These are phyloP conservation scores for Aepyceros melampus DNA, from an alignment of 2,113 vertebrate species.

Conservation along the genomic window DNA sequence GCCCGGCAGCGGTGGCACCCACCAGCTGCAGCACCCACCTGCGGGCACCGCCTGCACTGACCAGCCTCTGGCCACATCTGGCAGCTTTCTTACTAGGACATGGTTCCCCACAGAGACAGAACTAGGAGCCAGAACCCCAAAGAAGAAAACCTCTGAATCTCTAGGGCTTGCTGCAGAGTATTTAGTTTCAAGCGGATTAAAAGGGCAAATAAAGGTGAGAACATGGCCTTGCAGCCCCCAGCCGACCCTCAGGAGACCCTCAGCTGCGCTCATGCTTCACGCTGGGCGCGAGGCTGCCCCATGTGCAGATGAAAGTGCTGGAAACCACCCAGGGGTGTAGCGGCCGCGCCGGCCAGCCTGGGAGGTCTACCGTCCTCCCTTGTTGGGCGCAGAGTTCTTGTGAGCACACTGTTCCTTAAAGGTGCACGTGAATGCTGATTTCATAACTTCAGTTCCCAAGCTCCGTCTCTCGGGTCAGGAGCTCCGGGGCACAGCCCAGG, in stretches of 20 bases:
- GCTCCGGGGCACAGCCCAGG: not conserved
- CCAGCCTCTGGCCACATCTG: not conserved
- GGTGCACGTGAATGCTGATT: not conserved
- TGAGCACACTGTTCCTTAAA: not conserved
- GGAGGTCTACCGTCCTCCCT: not conserved
- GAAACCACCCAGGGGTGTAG: not conserved
- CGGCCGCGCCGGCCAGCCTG: not conserved
- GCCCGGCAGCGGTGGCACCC: fast-evolving
- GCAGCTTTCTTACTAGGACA: not conserved
- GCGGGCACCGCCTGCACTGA: not conserved
- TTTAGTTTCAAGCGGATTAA: not conserved
- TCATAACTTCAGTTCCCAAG: not conserved
- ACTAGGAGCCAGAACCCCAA: not conserved
- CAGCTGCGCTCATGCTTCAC: not conserved
- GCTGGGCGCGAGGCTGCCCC: not conserved
- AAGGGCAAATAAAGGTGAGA: not conserved
- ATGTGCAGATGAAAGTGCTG: not conserved
- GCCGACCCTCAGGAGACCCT: not conserved
- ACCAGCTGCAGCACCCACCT: not conserved
- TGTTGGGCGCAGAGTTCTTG: not conserved
- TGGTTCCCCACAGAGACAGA: not conserved
- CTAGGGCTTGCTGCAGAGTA: not conserved
- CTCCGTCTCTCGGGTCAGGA: not conserved
- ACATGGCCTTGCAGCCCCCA: not conserved
- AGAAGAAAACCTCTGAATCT: not conserved